Evolutionary conservation across 2,797 vertebrate genomes (phyloP), one percentile per base, ranked within the genome.

Genomic region (Peromyscus attwateri): DNA sequence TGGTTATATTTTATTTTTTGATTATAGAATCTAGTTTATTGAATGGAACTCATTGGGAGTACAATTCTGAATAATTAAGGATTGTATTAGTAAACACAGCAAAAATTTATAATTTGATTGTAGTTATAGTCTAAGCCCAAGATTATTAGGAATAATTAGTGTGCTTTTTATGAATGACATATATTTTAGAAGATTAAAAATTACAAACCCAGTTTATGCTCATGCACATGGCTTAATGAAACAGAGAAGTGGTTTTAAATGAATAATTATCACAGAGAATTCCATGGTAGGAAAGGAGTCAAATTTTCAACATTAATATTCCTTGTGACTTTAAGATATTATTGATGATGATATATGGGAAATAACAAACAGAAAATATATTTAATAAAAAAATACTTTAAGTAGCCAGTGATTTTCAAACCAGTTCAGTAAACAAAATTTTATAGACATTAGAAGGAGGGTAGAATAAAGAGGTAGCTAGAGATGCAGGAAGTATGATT

Each of bases 121-220:
- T 96, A 64, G 68, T 91, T 95, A 46, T 46, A 92, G 70, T 89
- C 64, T 62, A 92, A 93, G 0, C 16, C 25, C 71, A 92, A 91
- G 29, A 19, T 95, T 87, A 92, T 68, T 92, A 70, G 13, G 81
- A 82, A 89, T 91, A 92, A 76, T 94, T 97, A 31, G 57, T 88
- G 88, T 82, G 7, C 17, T 95, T 66, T 80, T 82, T 27, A 91
- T 94, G 16, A 93, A n/a, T 94, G 52, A 60, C 27, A 76, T 40
- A 81, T 60, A 57, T n/a, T 49, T 89, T n/a, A 64, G 34, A 62
- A 64, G 60, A 46, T 82, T 92, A 85, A 90, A 64, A 96, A 92
- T 71, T 89, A 29, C 8, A 90, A 94, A 93, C 10, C 29, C 34
- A 95, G 27, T n/a, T 64, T 90, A 60, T 77, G 29, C 27, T 29